Conservation (phyloP, 1,140 invertebrate genomes). For the Hyles euphorbiae region DNA sequence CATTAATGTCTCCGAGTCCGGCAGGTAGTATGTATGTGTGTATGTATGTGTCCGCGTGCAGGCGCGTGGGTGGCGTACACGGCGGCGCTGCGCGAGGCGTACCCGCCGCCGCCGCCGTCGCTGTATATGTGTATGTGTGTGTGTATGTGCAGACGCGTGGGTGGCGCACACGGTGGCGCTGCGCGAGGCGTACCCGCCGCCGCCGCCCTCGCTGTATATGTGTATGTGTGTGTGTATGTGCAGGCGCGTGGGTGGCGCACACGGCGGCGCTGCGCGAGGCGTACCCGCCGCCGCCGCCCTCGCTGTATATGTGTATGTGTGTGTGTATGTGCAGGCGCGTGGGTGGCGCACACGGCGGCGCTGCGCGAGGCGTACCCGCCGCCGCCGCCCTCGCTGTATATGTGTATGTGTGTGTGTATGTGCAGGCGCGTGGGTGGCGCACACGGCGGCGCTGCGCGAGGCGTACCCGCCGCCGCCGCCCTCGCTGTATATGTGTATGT, state of each 20-base stretch:
- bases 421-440: slow-evolving; percentile 62
- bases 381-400: slow-evolving; percentile 80
- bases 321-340: slow-evolving; percentile 85
- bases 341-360: slow-evolving; percentile 96
- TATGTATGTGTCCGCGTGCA: too few relatives aligned
- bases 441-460: slow-evolving; percentile 56
- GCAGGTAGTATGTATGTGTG: too few relatives aligned
- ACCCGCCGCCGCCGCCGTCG: slow-evolving; percentile 77
- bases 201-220: too few relatives aligned
- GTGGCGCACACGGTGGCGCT: slow-evolving; percentile 69
- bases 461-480: slow-evolving; percentile 75
- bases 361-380: slow-evolving; percentile 76
- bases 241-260: slow-evolving; percentile 97
- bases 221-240: slow-evolving; percentile 72
- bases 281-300: slow-evolving; percentile 80
- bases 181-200: slow-evolving; percentile 57
- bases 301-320: too few relatives aligned
- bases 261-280: slow-evolving; percentile 82
- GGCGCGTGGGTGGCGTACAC: slow-evolving; percentile 71
- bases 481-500: too few relatives aligned
- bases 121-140: too few relatives aligned
- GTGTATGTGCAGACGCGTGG: too few relatives aligned
- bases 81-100: slow-evolving; percentile 35
- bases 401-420: too few relatives aligned
- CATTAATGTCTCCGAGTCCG: too few relatives aligned